Conservation (phyloP, 1,140 invertebrate genomes). For the Phymastichus coffea region DNA sequence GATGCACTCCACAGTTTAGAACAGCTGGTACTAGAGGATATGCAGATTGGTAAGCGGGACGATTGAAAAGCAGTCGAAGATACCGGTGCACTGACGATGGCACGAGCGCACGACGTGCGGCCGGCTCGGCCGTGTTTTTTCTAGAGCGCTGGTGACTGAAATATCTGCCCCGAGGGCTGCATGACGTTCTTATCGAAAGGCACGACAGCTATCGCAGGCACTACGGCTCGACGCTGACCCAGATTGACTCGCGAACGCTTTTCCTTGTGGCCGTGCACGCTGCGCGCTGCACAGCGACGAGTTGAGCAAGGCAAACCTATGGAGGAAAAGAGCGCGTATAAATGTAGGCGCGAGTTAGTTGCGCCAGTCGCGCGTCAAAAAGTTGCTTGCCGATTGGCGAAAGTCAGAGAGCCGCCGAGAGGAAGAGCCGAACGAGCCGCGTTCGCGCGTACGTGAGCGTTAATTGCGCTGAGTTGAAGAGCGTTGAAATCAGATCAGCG, state of each 20-base stretch:
- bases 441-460: background rate
- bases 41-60: too few relatives aligned
- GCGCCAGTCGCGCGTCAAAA: too few relatives aligned
- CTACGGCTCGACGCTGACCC: slow-evolving; percentile 48
- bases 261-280: slow-evolving; percentile 40
- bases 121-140: too few relatives aligned
- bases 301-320: slow-evolving; percentile 29
- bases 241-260: slow-evolving; percentile 50
- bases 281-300: slow-evolving; percentile 28
- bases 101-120: too few relatives aligned
- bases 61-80: too few relatives aligned
- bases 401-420: too few relatives aligned
- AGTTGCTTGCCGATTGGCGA: too few relatives aligned
- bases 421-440: too few relatives aligned
- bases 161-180: slow-evolving; percentile 4
- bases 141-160: background rate
- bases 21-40: too few relatives aligned
- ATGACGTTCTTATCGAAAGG: slow-evolving; percentile 50
- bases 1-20: too few relatives aligned
- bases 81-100: too few relatives aligned
- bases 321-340: background rate
- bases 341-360: too few relatives aligned
- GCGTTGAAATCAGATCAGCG: background rate
- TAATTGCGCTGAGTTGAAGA: background rate
- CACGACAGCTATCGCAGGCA: slow-evolving; percentile 47